A percentile compares a stretch with the other conserved stretches of the same genome.
These are phyloP conservation scores for Bovichtus diacanthus DNA, from an alignment of 2,797 vertebrate species.

Conservation along the genomic window DNA sequence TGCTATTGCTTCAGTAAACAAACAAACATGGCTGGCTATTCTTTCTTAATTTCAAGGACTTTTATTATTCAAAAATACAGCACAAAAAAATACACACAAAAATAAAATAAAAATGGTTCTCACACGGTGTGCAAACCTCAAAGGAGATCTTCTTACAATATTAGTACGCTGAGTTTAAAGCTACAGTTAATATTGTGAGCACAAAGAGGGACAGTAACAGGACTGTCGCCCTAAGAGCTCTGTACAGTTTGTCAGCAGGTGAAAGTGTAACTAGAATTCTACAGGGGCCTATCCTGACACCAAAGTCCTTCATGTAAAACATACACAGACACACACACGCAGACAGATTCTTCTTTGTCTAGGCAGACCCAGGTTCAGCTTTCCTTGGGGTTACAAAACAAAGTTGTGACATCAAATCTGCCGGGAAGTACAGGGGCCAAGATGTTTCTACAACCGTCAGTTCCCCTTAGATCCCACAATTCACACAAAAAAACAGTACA, in stretches of 20 bases:
- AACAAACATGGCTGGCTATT: background rate
- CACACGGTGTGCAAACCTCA: constrained; percentile 76
- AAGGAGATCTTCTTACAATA: constrained; percentile 71
- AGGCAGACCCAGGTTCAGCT: constrained; percentile 10
- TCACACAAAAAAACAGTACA: background rate
- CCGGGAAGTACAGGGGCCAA: constrained; percentile 13
- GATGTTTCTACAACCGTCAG: constrained; percentile 36
- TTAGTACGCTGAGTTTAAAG: constrained; percentile 77
- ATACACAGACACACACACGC: background rate
- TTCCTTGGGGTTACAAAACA: constrained; percentile 27
- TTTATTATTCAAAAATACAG: constrained; percentile 88
- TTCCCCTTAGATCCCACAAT: constrained; percentile 25
- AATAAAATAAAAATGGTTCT: constrained; percentile 69
- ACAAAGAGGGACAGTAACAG: constrained; percentile 40
- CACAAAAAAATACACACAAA: constrained; percentile 82
- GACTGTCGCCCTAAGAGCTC: constrained; percentile 50
- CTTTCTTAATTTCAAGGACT: constrained; percentile 60
- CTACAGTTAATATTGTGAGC: constrained; percentile 78
- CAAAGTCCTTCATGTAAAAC: constrained; percentile 33
- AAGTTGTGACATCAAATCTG: constrained; percentile 44
- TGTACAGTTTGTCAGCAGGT: constrained; percentile 59
- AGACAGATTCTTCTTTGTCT: constrained; percentile 42
- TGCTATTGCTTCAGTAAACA: constrained; percentile 10
- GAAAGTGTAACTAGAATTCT: constrained; percentile 62
- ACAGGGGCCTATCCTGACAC: constrained; percentile 49